Evolutionary conservation across 2,113 vertebrate species (phyloP).

Genomic region (Trematocara unimaculatum): DNA sequence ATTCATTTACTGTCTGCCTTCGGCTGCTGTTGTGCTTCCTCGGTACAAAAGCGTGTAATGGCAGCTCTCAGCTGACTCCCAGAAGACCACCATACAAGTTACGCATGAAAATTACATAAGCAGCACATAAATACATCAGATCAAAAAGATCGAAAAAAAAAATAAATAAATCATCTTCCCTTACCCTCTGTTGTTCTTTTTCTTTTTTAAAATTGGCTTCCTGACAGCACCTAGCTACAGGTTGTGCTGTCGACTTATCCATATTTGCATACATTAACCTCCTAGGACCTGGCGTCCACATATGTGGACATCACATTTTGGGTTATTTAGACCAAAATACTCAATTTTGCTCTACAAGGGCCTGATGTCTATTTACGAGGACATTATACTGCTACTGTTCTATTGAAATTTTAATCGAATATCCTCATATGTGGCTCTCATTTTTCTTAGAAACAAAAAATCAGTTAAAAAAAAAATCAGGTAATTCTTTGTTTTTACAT

Average conservation of each 20-base stretch:
- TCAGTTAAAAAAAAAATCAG: too few species aligned
- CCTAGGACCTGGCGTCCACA: too few species aligned
- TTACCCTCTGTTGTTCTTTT: background rate
- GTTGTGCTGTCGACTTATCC: background rate
- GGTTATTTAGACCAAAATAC: too few species aligned
- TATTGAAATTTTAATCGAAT: too few species aligned
- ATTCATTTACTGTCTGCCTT: background rate
- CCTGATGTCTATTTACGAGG: too few species aligned
- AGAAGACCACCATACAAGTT: background rate
- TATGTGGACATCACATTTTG: too few species aligned
- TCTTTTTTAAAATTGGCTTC: background rate
- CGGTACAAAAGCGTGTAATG: background rate
- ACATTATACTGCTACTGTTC: too few species aligned
- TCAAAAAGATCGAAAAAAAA: background rate
- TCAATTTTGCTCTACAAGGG: too few species aligned
- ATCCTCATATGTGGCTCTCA: too few species aligned
- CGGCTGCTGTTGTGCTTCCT: background rate
- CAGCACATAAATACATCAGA: background rate
- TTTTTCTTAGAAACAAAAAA: too few species aligned
- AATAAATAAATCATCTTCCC: background rate
- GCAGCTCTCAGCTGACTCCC: background rate
- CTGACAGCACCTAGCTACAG: background rate
- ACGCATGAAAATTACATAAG: rapidly evolving
- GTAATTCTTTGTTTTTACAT: too few species aligned
- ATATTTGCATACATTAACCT: background rate